Evolutionary conservation across 2,797 vertebrate species (phyloP).

Genomic region (Hydrophis major): DNA sequence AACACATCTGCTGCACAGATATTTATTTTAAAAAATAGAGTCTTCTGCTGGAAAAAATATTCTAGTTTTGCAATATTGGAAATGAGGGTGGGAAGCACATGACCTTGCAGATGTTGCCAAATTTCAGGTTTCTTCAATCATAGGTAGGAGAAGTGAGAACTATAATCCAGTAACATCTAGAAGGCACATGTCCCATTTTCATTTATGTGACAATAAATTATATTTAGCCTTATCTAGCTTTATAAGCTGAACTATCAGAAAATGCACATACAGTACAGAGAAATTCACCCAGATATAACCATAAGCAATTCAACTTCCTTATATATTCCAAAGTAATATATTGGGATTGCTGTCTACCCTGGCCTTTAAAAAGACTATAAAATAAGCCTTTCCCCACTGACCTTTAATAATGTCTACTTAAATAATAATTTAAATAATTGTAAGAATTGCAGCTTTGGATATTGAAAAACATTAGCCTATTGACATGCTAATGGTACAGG

Average conservation of each 20-base stretch:
- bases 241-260: not conserved
- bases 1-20: not conserved
- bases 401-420: not conserved
- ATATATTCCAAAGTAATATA: not conserved
- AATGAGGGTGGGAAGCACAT: not conserved
- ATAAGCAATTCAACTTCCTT: not conserved
- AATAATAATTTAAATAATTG: not conserved
- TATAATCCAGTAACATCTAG: not conserved
- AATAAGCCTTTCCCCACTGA: not conserved
- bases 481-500: not conserved
- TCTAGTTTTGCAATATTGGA: not conserved
- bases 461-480: not conserved
- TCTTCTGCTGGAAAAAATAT: not conserved
- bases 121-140: not conserved
- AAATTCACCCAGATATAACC: not conserved
- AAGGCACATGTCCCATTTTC: not conserved
- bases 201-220: not conserved
- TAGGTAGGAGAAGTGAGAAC: not conserved
- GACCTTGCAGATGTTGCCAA: not conserved
- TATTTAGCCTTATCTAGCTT: not conserved
- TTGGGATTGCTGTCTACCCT: not conserved
- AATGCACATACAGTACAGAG: not conserved
- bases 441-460: not conserved
- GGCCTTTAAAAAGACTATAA: not conserved
- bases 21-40: not conserved